Base-by-base conservation (phyloP, 2,797 vertebrate genomes). In the Mus caroli region DNA sequence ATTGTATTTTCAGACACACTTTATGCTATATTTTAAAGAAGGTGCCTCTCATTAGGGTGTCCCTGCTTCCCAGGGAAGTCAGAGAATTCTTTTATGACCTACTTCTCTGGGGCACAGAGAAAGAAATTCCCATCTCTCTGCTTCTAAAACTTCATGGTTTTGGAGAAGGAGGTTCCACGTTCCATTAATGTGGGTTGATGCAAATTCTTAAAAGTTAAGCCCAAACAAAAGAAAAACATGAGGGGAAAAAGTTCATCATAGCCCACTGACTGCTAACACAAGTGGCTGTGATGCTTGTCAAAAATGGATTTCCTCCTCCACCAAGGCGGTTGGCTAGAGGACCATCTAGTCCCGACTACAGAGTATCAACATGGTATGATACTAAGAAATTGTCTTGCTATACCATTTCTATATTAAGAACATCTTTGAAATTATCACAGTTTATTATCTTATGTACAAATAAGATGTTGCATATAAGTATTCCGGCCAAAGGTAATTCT, bases 141-240 rank as follows among this genome's bases (percentile, higher is more conserved):
- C 9, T 93, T 77, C 46, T 90, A 52, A 75, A 80, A 86, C 54
- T 56, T 46, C 1, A 75, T 46, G n/a, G 64, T 40, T n/a, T 85
- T 14, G 34, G 54, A 24, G 5, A 31, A 79, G 15, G 13, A 20
- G 10, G 24, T 7, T 34, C 34, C 7, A 31, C 62, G 46, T 76
- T 77, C 28, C 15, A 17, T 52, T 43, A 78, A 54, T 78, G 6
- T 64, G 11, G 50, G 50, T 22, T 90, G 58, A 93, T 15, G 67
- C 34, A 77, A 31, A 80, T 77, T 90, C 85, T 78, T 91, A 71
- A 96, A 95, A 95, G 40, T 77, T 62, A 80, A 37, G 79, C 92
- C 26, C 56, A 92, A 54, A 24, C 60, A 71, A 73, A 96, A 76
- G 34, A 78, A 60, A 92, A 28, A 80, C 67, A 69, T 79, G 64